Evolutionary conservation across 92 coral and sea anemone genomes (phyloP).

Genomic region (Phenganax marumi): DNA sequence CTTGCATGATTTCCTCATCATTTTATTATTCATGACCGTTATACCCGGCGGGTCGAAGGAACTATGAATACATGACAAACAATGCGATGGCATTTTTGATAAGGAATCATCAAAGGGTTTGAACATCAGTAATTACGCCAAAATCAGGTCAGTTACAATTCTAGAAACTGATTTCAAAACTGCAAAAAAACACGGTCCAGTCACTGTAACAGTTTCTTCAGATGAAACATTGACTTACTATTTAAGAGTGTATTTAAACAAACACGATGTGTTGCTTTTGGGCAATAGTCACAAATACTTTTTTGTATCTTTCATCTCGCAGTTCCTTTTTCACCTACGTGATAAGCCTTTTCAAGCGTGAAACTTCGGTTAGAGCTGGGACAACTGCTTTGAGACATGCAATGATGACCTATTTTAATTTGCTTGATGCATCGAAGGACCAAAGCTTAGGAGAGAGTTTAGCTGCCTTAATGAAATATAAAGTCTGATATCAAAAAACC

Average conservation of each 20-base stretch:
- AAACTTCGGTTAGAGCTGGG: not conserved
- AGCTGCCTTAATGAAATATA: slow-evolving; percentile 47
- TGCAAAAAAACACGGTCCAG: not conserved
- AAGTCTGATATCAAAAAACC: slow-evolving; percentile 26
- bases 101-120: no score
- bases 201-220: not conserved
- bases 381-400: slow-evolving; percentile 18
- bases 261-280: not conserved
- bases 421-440: not conserved
- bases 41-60: not conserved
- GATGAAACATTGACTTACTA: not conserved
- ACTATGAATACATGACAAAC: not conserved
- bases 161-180: not conserved
- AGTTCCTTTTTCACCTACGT: not conserved
- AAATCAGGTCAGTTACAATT: not conserved
- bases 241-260: not conserved
- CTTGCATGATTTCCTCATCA: not conserved
- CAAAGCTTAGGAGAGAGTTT: slow-evolving; percentile 10
- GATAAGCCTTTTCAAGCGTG: slow-evolving; percentile 11
- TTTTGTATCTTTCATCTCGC: not conserved
- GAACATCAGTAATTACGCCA: not conserved
- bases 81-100: not conserved
- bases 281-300: slow-evolving; percentile 18
- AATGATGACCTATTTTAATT: slow-evolving; percentile 3
- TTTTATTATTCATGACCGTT: not conserved